A percentile compares a stretch with the other conserved stretches of the same genome.
phyloP scores from a whole-genome alignment of 2,797 vertebrate species.

The Sternarchorhynchus goeldii region DNA sequence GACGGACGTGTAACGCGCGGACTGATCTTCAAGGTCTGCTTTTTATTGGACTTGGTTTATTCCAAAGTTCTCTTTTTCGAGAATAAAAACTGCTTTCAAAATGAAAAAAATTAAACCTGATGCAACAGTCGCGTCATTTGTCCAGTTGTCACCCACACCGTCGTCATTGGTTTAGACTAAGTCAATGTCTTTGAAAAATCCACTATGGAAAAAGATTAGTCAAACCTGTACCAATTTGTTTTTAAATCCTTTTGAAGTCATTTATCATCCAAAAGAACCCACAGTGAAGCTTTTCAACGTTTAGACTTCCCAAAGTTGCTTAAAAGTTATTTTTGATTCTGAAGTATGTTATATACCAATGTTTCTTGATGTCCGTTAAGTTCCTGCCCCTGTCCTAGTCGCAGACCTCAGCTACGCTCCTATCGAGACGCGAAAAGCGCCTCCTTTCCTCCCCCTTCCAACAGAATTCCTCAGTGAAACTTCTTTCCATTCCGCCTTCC shows the following conservation, averaged over 20 bases:
- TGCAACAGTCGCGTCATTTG: background rate
- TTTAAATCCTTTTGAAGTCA: background rate
- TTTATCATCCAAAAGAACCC: background rate
- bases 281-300: background rate
- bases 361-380: too few relatives aligned
- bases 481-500: conserved; percentile 64
- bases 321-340: background rate
- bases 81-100: background rate
- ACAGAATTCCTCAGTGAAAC: conserved; percentile 77
- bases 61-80: conserved; percentile 33
- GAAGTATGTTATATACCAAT: background rate
- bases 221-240: background rate
- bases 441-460: conserved; percentile 53
- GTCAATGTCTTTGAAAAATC: too few relatives aligned
- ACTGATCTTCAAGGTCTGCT: too few relatives aligned
- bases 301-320: background rate
- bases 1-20: too few relatives aligned
- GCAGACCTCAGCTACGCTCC: conserved; percentile 46
- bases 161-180: too few relatives aligned
- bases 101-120: background rate
- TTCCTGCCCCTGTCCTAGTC: background rate
- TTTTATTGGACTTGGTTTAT: too few relatives aligned
- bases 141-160: too few relatives aligned
- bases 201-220: too few relatives aligned
- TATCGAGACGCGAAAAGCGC: conserved; percentile 53